Conservation (phyloP, 1,140 invertebrate species). For the Cardiocondyla obscurior region DNA sequence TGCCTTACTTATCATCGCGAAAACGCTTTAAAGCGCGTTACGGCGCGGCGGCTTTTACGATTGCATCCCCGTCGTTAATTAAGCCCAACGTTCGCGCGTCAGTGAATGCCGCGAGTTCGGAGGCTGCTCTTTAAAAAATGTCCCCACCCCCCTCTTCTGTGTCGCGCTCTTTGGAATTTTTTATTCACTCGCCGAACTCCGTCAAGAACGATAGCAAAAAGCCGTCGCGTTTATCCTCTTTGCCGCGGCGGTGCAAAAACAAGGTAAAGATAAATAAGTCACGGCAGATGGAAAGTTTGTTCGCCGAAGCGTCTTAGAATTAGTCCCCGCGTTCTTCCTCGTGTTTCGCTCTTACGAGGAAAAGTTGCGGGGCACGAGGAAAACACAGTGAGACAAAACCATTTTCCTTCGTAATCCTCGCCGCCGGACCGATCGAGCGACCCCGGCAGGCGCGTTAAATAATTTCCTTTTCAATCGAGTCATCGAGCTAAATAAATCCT, state of each 20-base stretch:
- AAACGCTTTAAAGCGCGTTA: neutral
- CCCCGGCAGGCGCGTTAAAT: too few species aligned
- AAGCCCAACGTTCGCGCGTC: too few species aligned
- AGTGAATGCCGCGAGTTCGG: neutral
- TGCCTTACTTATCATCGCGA: constrained; percentile 1
- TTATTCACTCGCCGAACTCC: neutral
- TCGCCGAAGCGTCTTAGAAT: constrained; percentile 20
- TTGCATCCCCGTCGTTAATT: neutral
- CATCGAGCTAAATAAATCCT: constrained; percentile 51
- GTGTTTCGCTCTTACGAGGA: neutral
- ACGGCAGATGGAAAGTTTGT: constrained; percentile 10
- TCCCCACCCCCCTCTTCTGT: neutral
- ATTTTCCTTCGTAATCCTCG: neutral
- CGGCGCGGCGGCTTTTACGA: neutral
- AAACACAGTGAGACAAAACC: neutral
- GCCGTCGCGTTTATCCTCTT: constrained; percentile 11
- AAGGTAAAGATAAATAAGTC: constrained; percentile 44
- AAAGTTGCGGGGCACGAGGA: neutral
- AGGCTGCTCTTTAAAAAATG: neutral
- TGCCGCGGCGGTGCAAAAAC: neutral
- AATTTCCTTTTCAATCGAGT: neutral
- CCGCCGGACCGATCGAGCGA: neutral
- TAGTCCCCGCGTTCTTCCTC: neutral
- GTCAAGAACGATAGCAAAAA: neutral
- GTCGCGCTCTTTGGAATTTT: neutral